These are phyloP conservation scores for Rousettus madagascariensis DNA, from an alignment of 2,797 vertebrate genomes.

Conservation along the genomic window DNA sequence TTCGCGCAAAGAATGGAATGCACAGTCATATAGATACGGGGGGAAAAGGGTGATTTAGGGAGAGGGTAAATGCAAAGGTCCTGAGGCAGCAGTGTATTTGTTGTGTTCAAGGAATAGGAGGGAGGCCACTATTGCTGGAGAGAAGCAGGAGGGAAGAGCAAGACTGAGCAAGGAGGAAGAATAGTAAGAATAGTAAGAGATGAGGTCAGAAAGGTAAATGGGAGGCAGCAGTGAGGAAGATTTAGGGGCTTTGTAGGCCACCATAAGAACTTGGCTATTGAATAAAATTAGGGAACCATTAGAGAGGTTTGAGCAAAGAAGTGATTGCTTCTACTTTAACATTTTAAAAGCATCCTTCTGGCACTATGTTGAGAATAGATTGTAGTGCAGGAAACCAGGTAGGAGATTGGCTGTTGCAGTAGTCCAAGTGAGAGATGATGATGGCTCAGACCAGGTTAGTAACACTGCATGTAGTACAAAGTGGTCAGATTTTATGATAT, in stretches of 20 bases:
- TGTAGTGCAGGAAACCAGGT: background rate
- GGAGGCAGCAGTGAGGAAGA: background rate
- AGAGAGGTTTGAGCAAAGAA: background rate
- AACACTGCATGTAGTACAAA: background rate
- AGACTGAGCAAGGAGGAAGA: background rate
- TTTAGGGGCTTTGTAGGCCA: background rate
- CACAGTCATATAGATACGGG: background rate
- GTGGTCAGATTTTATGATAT: background rate
- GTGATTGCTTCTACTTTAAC: background rate
- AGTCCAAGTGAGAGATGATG: background rate
- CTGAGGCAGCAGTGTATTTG: background rate
- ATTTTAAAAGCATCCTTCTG: background rate
- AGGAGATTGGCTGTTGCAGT: background rate
- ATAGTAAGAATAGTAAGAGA: background rate
- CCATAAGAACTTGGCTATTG: background rate
- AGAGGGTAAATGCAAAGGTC: background rate
- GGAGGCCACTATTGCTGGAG: background rate
- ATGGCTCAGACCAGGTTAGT: background rate
- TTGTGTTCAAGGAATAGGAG: background rate
- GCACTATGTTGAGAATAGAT: background rate
- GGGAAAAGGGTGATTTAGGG: background rate
- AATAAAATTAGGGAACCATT: background rate
- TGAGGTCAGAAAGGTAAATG: background rate
- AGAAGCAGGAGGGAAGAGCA: background rate
- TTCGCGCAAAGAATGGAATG: background rate